Evolutionary conservation across 2,888 invertebrate species (phyloP).

Genomic region (Erpobdella octoculata): DNA sequence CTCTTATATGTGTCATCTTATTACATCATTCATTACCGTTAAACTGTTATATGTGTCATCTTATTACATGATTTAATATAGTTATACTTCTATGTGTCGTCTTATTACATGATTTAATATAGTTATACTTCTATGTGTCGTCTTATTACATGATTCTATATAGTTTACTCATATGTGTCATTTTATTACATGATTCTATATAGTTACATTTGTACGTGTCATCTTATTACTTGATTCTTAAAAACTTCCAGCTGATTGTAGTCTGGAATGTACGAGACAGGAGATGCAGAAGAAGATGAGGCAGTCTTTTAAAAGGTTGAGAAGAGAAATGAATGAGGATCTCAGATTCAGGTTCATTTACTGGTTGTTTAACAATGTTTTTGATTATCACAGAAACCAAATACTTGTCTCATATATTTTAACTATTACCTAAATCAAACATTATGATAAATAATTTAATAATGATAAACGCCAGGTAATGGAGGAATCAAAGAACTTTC

Average conservation of each 20-base stretch:
- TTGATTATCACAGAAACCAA: not conserved
- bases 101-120: too few species aligned
- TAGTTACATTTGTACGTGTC: too few species aligned
- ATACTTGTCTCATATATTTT: not conserved
- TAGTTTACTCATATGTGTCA: too few species aligned
- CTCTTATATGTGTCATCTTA: too few species aligned
- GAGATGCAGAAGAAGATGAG: slow-evolving; percentile 32
- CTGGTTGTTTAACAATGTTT: not conserved
- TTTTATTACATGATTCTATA: too few species aligned
- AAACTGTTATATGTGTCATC: too few species aligned
- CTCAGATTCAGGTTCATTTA: not conserved
- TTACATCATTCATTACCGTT: too few species aligned
- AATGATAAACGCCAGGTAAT: not conserved
- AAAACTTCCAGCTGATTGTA: slow-evolving; percentile 43
- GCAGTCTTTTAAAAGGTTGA: slow-evolving; percentile 39
- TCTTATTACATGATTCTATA: too few species aligned
- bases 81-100: too few species aligned
- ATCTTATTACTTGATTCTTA: too few species aligned
- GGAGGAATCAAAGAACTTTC: not conserved
- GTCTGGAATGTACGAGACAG: slow-evolving; percentile 43
- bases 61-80: too few species aligned
- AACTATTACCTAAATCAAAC: not conserved
- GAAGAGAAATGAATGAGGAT: slow-evolving; percentile 39
- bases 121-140: too few species aligned
- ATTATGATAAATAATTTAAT: not conserved